phyloP scores from a whole-genome alignment of 1,140 invertebrate genomes.

The Lordiphosa mommai region DNA sequence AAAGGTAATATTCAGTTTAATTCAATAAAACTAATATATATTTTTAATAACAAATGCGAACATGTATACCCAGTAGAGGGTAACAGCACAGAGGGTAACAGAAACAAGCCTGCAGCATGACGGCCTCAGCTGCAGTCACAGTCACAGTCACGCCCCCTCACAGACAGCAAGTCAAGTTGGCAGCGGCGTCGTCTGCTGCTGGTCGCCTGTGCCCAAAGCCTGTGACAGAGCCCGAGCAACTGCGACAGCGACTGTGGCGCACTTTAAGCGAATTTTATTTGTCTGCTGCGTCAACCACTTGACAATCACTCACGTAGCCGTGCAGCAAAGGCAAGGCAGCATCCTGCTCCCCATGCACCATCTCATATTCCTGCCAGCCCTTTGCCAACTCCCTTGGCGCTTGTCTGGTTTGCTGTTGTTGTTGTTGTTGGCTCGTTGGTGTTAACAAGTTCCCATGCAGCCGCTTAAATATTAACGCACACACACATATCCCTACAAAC shows the following conservation, averaged over 20 bases:
- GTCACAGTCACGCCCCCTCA: slow-evolving; percentile 52
- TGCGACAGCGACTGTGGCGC: slow-evolving; percentile 42
- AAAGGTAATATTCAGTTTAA: too few relatives aligned
- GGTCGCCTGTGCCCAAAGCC: too few relatives aligned
- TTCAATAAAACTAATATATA: too few relatives aligned
- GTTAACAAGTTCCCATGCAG: slow-evolving; percentile 77
- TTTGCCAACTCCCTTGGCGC: slow-evolving; percentile 30
- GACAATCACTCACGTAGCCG: slow-evolving; percentile 74
- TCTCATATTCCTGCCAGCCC: background rate
- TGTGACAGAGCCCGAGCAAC: slow-evolving; percentile 5
- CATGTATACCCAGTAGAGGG: too few relatives aligned
- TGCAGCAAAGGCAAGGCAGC: slow-evolving; percentile 36
- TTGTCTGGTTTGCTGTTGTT: slow-evolving; percentile 39
- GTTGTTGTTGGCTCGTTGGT: slow-evolving; percentile 37
- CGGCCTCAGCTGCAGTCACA: slow-evolving; percentile 14
- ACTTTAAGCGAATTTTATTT: slow-evolving; percentile 78
- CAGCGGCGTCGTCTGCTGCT: slow-evolving; percentile 19
- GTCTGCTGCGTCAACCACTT: slow-evolving; percentile 77
- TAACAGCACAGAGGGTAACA: too few relatives aligned
- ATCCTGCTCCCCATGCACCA: slow-evolving; percentile 28
- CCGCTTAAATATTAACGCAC: slow-evolving; percentile 74
- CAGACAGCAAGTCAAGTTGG: slow-evolving; percentile 56
- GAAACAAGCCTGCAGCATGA: too few relatives aligned
- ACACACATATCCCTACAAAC: slow-evolving; percentile 29
- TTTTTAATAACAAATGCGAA: too few relatives aligned